Evolutionary conservation across 2,888 invertebrate species (phyloP).

Genomic region (Melinaea menophilus): DNA sequence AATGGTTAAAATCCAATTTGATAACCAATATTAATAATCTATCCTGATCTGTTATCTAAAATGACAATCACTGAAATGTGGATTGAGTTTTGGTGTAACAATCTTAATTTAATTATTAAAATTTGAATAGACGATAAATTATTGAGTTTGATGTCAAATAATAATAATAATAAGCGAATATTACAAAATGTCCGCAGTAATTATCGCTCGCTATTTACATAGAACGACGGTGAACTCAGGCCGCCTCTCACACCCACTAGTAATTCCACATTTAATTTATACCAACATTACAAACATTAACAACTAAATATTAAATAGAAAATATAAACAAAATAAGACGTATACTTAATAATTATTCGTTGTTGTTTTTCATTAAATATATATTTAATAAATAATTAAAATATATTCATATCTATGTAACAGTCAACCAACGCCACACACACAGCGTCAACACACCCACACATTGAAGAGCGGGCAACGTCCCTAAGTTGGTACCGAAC

Average conservation of each 20-base stretch:
- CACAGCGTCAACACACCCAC: constrained; percentile 56
- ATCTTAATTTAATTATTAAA: no score
- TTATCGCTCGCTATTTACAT: constrained; percentile 38
- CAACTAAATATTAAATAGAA: background rate
- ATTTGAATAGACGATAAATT: no score
- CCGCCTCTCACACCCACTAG: constrained; percentile 35
- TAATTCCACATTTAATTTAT: constrained; percentile 15
- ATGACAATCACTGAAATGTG: no score
- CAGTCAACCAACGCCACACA: constrained; percentile 46
- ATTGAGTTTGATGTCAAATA: background rate
- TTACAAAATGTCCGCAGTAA: constrained; percentile 29
- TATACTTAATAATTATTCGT: background rate
- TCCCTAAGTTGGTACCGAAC: constrained; percentile 57
- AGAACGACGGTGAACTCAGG: constrained; percentile 33
- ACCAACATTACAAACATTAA: background rate
- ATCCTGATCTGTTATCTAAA: no score
- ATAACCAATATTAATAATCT: no score
- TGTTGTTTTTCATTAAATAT: no score
- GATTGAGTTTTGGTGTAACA: no score
- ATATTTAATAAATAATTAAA: constrained; percentile 7
- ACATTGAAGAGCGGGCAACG: constrained; percentile 57
- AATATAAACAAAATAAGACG: background rate
- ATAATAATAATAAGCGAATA: constrained; percentile 10
- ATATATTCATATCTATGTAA: constrained; percentile 43
- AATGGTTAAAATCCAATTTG: no score